Conservation (phyloP, 2,797 vertebrate genomes). For the Furcifer pardalis region DNA sequence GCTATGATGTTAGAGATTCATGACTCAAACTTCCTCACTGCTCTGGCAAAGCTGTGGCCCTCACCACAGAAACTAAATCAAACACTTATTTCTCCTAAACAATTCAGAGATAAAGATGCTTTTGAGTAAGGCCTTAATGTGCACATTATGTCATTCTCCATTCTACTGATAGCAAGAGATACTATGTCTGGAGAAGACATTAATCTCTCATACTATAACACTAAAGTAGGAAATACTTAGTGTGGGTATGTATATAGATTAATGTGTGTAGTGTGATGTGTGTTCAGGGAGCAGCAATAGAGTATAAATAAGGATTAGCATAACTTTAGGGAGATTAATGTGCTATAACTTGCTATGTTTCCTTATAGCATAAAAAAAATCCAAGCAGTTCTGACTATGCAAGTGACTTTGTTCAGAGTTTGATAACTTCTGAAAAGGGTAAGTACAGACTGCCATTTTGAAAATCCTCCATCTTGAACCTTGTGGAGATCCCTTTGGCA, state of each 20-base stretch:
- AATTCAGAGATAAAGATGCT: slow-evolving; percentile 2
- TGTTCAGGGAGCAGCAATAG: neutral
- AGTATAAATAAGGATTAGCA: slow-evolving; percentile 28
- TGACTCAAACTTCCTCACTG: neutral
- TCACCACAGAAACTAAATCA: neutral
- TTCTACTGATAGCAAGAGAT: neutral
- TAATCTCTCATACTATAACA: slow-evolving; percentile 15
- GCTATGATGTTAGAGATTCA: neutral
- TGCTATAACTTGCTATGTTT: neutral
- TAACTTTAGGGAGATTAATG: slow-evolving; percentile 27
- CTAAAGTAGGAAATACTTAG: slow-evolving; percentile 17
- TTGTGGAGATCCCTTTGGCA: neutral
- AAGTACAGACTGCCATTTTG: neutral
- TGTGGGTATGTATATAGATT: neutral
- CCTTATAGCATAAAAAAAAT: neutral
- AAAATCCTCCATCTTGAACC: neutral
- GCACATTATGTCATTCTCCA: neutral
- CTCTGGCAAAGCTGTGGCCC: neutral
- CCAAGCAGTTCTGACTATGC: neutral
- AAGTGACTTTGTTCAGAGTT: neutral
- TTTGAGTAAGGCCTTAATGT: neutral
- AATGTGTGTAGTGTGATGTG: slow-evolving; percentile 3
- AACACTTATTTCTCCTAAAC: neutral
- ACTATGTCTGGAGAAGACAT: neutral
- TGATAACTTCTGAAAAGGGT: neutral